Percentiles rank a stretch among this genome's conserved stretches.
Conservation (phyloP, 2,888 invertebrate genomes). For the Eulithis testata region DNA sequence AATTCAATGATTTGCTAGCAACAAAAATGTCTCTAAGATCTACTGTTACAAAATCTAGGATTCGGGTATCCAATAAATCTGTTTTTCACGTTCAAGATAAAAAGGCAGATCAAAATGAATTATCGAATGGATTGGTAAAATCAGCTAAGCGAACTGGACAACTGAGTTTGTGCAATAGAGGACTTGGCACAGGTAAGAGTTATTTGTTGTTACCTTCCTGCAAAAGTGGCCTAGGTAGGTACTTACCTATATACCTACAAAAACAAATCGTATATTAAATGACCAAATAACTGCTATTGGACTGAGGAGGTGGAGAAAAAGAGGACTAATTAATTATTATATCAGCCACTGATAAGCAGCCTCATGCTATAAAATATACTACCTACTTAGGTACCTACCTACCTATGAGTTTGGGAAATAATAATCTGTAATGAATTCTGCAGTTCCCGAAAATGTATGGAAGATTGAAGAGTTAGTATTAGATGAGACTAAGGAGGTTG, state of each 20-base stretch:
- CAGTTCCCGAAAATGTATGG: conserved; percentile 91
- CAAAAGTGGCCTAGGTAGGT: background rate
- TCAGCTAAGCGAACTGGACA: conserved; percentile 92
- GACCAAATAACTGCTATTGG: no score
- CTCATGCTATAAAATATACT: no score
- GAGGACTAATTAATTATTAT: no score
- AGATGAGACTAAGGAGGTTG: conserved; percentile 85
- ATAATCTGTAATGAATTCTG: conserved; percentile 30
- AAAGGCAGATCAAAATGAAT: conserved; percentile 87
- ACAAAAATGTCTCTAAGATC: conserved; percentile 65
- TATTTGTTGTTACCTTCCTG: background rate
- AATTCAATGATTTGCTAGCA: no score
- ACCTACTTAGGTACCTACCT: no score
- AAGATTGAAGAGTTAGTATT: conserved; percentile 87
- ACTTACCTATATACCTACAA: background rate
- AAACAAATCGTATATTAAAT: no score
- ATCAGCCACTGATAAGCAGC: no score
- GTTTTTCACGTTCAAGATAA: conserved; percentile 90
- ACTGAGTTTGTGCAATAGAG: conserved; percentile 90
- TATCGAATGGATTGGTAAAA: conserved; percentile 89
- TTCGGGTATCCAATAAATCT: conserved; percentile 72
- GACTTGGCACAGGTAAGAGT: conserved; percentile 87
- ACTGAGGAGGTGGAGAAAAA: no score
- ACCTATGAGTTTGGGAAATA: background rate
- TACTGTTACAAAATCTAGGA: conserved; percentile 62